phyloP scores from a whole-genome alignment of 2,797 vertebrate genomes.

The Nasua narica region DNA sequence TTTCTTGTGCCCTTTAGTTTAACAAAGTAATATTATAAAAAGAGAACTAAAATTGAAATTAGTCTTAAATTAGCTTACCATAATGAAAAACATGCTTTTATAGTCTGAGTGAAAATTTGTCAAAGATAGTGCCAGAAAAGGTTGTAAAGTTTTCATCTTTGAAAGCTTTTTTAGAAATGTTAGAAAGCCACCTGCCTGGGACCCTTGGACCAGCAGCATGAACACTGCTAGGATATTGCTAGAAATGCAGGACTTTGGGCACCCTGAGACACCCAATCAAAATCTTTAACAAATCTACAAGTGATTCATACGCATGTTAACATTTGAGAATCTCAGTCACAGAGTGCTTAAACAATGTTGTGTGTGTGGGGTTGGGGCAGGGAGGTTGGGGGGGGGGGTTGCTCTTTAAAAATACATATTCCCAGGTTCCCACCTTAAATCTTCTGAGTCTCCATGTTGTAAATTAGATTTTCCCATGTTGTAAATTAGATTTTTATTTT shows the following conservation, averaged over 20 bases:
- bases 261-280: background rate
- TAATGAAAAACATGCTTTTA: background rate
- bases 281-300: background rate
- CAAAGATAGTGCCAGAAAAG: background rate
- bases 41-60: background rate
- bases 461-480: background rate
- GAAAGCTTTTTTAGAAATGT: background rate
- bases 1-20: background rate
- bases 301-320: background rate
- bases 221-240: background rate
- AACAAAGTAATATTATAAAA: background rate
- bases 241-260: background rate
- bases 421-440: background rate
- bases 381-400: fast-evolving
- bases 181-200: background rate
- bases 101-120: background rate
- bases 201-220: background rate
- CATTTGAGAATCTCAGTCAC: background rate
- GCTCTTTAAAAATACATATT: background rate
- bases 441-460: background rate
- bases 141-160: background rate
- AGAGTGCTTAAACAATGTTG: background rate
- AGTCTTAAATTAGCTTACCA: background rate
- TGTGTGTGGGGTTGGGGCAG: no score
- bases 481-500: slow-evolving; percentile 12